Conservation (phyloP, 1,140 invertebrate species). For the Drosophila asahinai region DNA sequence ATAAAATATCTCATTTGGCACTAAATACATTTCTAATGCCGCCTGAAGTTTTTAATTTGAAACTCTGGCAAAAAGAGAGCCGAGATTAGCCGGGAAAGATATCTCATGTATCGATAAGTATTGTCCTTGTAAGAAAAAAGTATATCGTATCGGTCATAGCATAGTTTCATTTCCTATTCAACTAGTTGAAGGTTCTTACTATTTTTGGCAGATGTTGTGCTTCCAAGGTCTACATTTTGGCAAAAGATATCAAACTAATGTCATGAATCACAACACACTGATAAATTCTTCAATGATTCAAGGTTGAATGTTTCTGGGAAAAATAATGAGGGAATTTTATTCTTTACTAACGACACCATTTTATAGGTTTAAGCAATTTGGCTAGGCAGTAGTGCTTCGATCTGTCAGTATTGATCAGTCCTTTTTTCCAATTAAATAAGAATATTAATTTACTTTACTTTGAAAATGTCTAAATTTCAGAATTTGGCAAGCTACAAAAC, state of each 20-base stretch:
- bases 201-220: slow-evolving; percentile 22
- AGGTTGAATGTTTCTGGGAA: background rate
- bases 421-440: too few species aligned
- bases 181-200: slow-evolving; percentile 23
- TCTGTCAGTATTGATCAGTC: too few species aligned
- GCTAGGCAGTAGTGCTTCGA: too few species aligned
- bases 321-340: background rate
- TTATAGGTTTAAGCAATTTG: background rate
- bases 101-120: slow-evolving; percentile 16
- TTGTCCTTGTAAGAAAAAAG: slow-evolving; percentile 47
- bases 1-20: slow-evolving; percentile 41
- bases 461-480: background rate
- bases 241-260: slow-evolving; percentile 22
- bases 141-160: slow-evolving; percentile 53
- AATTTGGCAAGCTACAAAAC: background rate
- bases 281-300: slow-evolving; percentile 8
- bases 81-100: slow-evolving; percentile 48
- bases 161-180: background rate
- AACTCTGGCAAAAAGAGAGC: background rate
- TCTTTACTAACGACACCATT: background rate
- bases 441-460: background rate
- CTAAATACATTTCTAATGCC: slow-evolving; percentile 43
- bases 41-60: slow-evolving; percentile 44
- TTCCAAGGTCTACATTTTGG: slow-evolving; percentile 18
- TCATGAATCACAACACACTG: slow-evolving; percentile 4